Percentiles rank a stretch among this genome's conserved stretches.
phyloP scores from a whole-genome alignment of 2,797 vertebrate genomes.

The Decapterus maruadsi region DNA sequence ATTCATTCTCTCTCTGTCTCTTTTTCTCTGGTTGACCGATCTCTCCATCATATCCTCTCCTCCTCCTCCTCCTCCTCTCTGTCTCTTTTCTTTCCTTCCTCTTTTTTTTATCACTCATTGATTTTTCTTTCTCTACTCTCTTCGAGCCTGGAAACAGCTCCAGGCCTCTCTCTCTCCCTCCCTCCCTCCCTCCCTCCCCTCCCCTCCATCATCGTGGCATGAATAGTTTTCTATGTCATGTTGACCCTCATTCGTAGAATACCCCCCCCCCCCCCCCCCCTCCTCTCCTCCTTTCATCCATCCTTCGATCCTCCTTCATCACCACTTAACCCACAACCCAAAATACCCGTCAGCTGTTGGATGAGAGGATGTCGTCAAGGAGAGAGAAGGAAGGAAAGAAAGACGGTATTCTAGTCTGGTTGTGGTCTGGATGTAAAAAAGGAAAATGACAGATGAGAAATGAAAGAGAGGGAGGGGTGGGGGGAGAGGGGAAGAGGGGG shows the following conservation, averaged over 20 bases:
- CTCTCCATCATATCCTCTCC: constrained; percentile 26
- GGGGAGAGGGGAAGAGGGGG: neutral
- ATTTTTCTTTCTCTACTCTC: constrained; percentile 6
- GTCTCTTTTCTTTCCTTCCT: neutral
- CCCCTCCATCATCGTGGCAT: constrained; percentile 27
- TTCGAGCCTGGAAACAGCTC: constrained; percentile 4
- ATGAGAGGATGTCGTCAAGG: constrained; percentile 27
- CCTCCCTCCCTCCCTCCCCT: neutral
- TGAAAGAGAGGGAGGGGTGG: neutral
- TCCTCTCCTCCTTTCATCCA: constrained; percentile 15
- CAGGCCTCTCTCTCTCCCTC: constrained; percentile 4
- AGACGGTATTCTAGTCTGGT: constrained; percentile 72
- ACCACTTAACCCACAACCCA: constrained; percentile 65
- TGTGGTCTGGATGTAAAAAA: constrained; percentile 27
- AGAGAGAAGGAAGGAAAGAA: constrained; percentile 18
- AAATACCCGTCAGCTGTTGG: constrained; percentile 72
- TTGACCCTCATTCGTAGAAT: constrained; percentile 62
- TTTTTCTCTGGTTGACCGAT: constrained; percentile 18
- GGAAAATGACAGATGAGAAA: constrained; percentile 2
- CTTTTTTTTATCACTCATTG: constrained; percentile 26
- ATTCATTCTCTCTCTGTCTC: constrained; percentile 42
- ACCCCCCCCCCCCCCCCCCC: constrained; percentile 19
- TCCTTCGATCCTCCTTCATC: constrained; percentile 50
- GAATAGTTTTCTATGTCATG: constrained; percentile 71
- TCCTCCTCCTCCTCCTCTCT: neutral